Conservation (phyloP, 2,888 invertebrate species). For the Synanthedon tipuliformis region DNA sequence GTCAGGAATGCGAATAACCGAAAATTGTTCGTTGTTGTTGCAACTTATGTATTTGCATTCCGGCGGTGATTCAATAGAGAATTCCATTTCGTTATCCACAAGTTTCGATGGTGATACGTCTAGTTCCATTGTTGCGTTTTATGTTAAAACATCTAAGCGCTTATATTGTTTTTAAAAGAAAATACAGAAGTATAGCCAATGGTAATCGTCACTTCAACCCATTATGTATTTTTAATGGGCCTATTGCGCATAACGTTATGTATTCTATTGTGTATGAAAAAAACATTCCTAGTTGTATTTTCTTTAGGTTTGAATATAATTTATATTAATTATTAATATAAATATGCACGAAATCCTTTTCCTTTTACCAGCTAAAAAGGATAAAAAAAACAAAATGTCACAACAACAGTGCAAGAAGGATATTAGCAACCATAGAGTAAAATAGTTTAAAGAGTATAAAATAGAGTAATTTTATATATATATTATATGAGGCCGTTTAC, state of each 20-base stretch:
- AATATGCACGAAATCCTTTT: slow-evolving; percentile 1
- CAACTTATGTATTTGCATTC: slow-evolving; percentile 49
- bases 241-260: too few species aligned
- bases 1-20: slow-evolving; percentile 58
- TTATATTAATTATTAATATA: not conserved
- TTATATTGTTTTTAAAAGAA: slow-evolving; percentile 26
- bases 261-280: too few species aligned
- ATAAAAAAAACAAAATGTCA: slow-evolving; percentile 52
- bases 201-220: slow-evolving; percentile 61
- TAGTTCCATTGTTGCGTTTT: slow-evolving; percentile 40
- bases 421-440: slow-evolving; percentile 46
- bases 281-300: not conserved
- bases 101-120: slow-evolving; percentile 43
- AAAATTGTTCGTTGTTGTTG: slow-evolving; percentile 54
- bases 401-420: slow-evolving; percentile 58
- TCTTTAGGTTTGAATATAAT: not conserved
- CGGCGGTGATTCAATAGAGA: slow-evolving; percentile 45
- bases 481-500: too few species aligned
- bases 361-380: slow-evolving; percentile 19
- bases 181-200: slow-evolving; percentile 41
- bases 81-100: slow-evolving; percentile 45
- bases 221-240: slow-evolving; percentile 32
- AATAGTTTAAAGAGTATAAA: too few species aligned
- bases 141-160: slow-evolving; percentile 3
- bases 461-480: too few species aligned